phyloP scores from a whole-genome alignment of 2,888 invertebrate genomes.

The Itoplectis maculator region DNA sequence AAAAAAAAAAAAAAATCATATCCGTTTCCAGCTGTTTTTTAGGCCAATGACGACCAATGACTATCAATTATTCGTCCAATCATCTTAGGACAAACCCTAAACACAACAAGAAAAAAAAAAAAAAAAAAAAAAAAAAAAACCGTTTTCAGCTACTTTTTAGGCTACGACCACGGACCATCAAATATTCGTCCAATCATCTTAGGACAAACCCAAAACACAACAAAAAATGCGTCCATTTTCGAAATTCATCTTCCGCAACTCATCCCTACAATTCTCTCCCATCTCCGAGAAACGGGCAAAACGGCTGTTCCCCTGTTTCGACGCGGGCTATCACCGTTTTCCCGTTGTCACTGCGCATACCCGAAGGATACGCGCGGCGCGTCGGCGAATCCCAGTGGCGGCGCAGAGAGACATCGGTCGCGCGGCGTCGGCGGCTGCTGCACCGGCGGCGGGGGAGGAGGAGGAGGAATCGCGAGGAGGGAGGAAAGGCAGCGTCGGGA shows the following conservation, averaged over 20 bases:
- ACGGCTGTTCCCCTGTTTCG: conserved; percentile 34
- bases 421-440: conserved; percentile 32
- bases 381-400: conserved; percentile 48
- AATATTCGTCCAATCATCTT: no score
- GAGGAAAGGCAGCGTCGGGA: conserved; percentile 44
- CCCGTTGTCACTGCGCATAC: conserved; percentile 67
- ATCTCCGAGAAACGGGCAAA: no score
- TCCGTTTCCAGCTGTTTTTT: no score
- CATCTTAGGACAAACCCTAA: no score
- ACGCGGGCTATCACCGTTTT: conserved; percentile 68
- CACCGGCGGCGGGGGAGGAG: conserved; percentile 48
- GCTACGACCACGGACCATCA: no score
- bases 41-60: no score
- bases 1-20: no score
- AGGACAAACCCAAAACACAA: no score
- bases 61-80: no score
- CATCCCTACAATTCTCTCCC: background rate
- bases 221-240: background rate
- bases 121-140: no score
- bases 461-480: conserved; percentile 6
- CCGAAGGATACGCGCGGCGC: conserved; percentile 45
- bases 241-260: background rate
- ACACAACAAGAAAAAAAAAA: no score
- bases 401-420: conserved; percentile 24
- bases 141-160: no score